Base-by-base conservation (phyloP, 1,140 invertebrate genomes). In the Eubasilissa regina region DNA sequence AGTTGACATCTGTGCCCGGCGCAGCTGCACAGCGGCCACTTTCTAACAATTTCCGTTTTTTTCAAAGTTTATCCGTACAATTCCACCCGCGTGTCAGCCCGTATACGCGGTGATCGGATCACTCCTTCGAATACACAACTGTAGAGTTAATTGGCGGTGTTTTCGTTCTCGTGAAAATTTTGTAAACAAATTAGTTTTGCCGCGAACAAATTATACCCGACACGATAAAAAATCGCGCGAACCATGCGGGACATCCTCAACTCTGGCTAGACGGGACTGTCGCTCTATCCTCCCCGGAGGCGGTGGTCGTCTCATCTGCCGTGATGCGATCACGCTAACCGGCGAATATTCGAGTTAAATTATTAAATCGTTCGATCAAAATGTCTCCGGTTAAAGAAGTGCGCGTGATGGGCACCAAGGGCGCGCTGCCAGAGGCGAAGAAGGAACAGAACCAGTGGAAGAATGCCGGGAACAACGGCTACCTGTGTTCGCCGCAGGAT, bases 391-490 rank as follows among this genome's bases (percentile, higher is more conserved):
- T 70, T 12, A 72, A 60, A 21, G 77, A 78, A 78, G 77, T 51
- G 62, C n/a, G 44, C 75, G 75, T 21, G 3, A 43, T 51, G 43
- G 62, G 51, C 21, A 35, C 55, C 11, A 70, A 77, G 19, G 66
- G 44, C 9, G 48, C 11, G 19, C 8, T 51, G 13, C 60, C 58
- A 13, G 74, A 76, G 13, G 4, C 44, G 0, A 76, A 64, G 56
- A 60, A 21, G 25, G 72, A 64, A 3, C 43, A 45, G 15, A 51
- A 66, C 15, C 62, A 35, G 47, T 78, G 76, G 76, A 78, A 78
- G 53, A 78, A 72, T 45, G 43, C 80, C 10, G 60, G 74, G 15
- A 81, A 81, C 55, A 81, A 81, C 56, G 80, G 80, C 1, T 79
- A 81, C 48, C 43, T 81, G 44, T 43, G 77, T 13, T 51, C 62